A percentile compares a stretch with the other conserved stretches of the same genome.
These are phyloP conservation scores for roundworm (Caenorhabditis elegans) DNA, from an alignment of 1,140 invertebrate species.

Conservation along the genomic window WBcel235 BX284604.4:7489001-7489500, in stretches of 20 bases:
- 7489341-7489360: background rate
- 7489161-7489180: too few species aligned
- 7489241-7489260: background rate
- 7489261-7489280: constrained; percentile 6
- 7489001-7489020: too few species aligned
- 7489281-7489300: constrained; percentile 8
- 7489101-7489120: background rate
- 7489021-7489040: too few species aligned
- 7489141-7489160: constrained; percentile 1
- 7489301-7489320: constrained; percentile 11
- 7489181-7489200: background rate
- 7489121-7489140: background rate
- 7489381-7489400: background rate
- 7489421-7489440: background rate
- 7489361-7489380: constrained; percentile 25
- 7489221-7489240: background rate
- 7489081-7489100: too few species aligned
- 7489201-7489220: background rate
- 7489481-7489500: constrained; percentile 8
- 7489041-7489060: too few species aligned
- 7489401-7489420: background rate
- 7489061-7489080: too few species aligned
- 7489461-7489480: background rate
- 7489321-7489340: background rate
- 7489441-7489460: constrained; percentile 10